Conservation (phyloP, 2,797 vertebrate genomes). For the Gallinago nigripennis region DNA sequence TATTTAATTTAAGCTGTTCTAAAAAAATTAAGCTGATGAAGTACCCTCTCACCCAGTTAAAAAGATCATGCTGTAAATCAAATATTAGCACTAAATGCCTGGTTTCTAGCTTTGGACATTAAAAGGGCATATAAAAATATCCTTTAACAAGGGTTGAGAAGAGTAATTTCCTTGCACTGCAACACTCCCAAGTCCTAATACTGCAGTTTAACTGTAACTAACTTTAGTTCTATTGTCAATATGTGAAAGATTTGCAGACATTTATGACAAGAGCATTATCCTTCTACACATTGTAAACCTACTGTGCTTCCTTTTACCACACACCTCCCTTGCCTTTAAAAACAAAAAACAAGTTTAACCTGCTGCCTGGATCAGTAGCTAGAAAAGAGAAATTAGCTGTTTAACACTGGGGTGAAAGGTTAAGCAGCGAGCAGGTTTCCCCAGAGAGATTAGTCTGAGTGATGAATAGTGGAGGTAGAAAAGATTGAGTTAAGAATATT, state of each 20-base stretch:
- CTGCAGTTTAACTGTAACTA: neutral
- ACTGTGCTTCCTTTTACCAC: neutral
- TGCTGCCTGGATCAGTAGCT: slow-evolving; percentile 67
- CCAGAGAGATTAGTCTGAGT: slow-evolving; percentile 71
- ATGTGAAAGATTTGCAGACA: neutral
- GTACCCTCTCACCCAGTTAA: neutral
- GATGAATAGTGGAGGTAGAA: slow-evolving; percentile 53
- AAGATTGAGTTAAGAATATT: neutral
- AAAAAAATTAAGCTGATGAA: neutral
- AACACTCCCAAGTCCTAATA: neutral
- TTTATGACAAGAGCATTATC: neutral
- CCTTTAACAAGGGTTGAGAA: neutral
- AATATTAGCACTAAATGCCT: neutral
- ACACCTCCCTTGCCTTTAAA: neutral
- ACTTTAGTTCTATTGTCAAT: neutral
- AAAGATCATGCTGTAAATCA: slow-evolving; percentile 14
- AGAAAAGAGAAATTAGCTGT: slow-evolving; percentile 78
- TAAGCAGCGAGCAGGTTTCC: slow-evolving; percentile 69
- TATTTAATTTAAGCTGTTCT: neutral
- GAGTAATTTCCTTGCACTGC: neutral
- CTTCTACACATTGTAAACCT: neutral
- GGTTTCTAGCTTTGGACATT: neutral
- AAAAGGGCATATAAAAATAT: neutral
- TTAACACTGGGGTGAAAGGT: slow-evolving; percentile 82
- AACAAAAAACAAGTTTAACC: neutral